Percentiles rank a stretch among this genome's conserved stretches.
Conservation (phyloP, 2,797 vertebrate species). For the Phataginus tricuspis region DNA sequence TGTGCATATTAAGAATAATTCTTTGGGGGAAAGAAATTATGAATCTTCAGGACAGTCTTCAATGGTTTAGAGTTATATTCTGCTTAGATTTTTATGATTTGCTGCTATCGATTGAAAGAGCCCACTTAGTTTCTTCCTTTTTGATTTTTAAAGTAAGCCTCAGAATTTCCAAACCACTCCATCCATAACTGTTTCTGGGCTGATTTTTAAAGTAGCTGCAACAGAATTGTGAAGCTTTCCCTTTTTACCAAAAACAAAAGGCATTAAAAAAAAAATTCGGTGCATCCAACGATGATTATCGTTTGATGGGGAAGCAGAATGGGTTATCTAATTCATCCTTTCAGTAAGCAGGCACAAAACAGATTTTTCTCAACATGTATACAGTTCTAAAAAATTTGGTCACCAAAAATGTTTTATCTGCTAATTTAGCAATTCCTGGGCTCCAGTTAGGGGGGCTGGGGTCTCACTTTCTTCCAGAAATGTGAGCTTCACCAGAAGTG, state of each 20-base stretch:
- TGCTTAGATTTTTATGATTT: constrained; percentile 80
- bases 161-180: constrained; percentile 73
- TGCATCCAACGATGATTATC: constrained; percentile 67
- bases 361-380: constrained; percentile 89
- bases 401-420: constrained; percentile 91
- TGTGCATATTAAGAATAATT: constrained; percentile 88
- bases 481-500: constrained; percentile 55
- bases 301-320: constrained; percentile 73
- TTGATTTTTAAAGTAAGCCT: constrained; percentile 74
- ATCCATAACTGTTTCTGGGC: constrained; percentile 80
- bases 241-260: constrained; percentile 77
- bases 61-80: constrained; percentile 82
- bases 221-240: constrained; percentile 79
- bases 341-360: constrained; percentile 91
- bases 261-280: constrained; percentile 52
- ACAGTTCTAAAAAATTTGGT: constrained; percentile 90
- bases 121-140: constrained; percentile 74
- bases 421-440: constrained; percentile 81
- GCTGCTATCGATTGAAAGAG: constrained; percentile 82
- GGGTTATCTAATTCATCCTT: constrained; percentile 84
- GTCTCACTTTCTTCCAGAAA: constrained; percentile 54
- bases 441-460: constrained; percentile 2
- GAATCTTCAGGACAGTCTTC: constrained; percentile 85
- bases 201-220: constrained; percentile 83
- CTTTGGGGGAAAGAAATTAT: constrained; percentile 77